phyloP scores from a whole-genome alignment of 2,888 invertebrate genomes.

The Papilio demoleus region DNA sequence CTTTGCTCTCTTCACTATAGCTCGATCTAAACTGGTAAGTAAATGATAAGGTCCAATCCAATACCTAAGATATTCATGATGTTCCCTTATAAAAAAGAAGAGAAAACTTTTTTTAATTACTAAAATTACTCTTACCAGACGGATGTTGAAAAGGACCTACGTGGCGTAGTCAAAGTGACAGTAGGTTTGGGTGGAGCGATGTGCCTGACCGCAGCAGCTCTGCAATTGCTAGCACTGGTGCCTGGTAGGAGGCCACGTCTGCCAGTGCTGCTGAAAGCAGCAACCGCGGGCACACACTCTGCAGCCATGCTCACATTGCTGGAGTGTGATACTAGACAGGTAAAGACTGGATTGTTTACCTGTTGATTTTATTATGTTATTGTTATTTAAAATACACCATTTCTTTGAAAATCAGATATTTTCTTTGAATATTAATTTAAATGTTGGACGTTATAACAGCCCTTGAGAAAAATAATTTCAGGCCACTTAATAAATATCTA shows the following conservation, averaged over 20 bases:
- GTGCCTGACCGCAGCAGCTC: constrained; percentile 68
- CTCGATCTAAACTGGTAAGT: constrained; percentile 70
- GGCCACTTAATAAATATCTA: too few relatives aligned
- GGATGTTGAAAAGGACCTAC: constrained; percentile 71
- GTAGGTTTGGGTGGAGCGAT: constrained; percentile 72
- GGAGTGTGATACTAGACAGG: constrained; percentile 73
- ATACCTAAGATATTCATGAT: too few relatives aligned
- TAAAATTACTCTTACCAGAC: constrained; percentile 55
- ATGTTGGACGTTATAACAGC: too few relatives aligned
- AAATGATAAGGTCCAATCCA: too few relatives aligned
- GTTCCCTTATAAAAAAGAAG: too few relatives aligned
- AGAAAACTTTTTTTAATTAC: too few relatives aligned
- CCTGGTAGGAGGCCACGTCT: constrained; percentile 61
- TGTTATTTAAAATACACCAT: too few relatives aligned
- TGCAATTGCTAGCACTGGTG: constrained; percentile 66
- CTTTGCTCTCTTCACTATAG: constrained; percentile 70
- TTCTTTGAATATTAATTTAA: too few relatives aligned
- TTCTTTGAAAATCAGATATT: too few relatives aligned
- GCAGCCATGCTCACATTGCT: constrained; percentile 69
- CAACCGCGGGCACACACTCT: constrained; percentile 72
- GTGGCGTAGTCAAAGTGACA: constrained; percentile 71
- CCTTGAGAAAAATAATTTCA: too few relatives aligned
- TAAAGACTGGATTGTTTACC: constrained; percentile 42
- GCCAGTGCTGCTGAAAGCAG: constrained; percentile 66
- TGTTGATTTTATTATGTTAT: too few relatives aligned